Evolutionary conservation across 2,888 invertebrate genomes (phyloP), one percentile per base, ranked within the genome.

Genomic region (Megastigmus dorsalis): DNA sequence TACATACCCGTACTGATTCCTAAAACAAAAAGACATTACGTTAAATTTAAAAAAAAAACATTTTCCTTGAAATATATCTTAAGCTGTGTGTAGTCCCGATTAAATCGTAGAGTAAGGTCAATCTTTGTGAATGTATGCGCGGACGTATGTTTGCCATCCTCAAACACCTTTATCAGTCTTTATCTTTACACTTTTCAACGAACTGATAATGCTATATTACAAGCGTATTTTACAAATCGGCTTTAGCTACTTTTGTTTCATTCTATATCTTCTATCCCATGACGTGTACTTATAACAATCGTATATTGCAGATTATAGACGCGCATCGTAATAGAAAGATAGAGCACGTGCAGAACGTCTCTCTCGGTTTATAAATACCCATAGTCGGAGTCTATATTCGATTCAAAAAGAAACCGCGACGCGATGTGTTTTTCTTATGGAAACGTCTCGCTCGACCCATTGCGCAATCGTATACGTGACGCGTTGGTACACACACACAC

Each of bases 401-500:
- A 9, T 33, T 54, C 28, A 18, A 13, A 33, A 52, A 52, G 6
- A 57, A 26, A 18, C n/a, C n/a, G n/a, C n/a, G 10, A 48, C 38
- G 54, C 41, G 54, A 54, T 54, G 52, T n/a, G n/a, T n/a, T n/a
- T n/a, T 66, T 66, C 54, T 54, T 38, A 36, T 36, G 62, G 33
- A 63, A 50, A 23, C 20, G 3, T n/a, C n/a, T n/a, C n/a, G n/a
- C 30, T 15, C 1, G 23, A 10, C 0, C 26, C 9, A 41, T 66
- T 66, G 18, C 66, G 28, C 43, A 66, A 60, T 33, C 23, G 13
- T n/a, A n/a, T 60, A 60, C 69, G 69, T 59, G 69, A 62, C 70
- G 6, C 15, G 41, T 26, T 26, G 13, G n/a, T 55, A 20, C 30
- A 26, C 20, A n/a, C n/a, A n/a, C n/a, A n/a, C n/a, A n/a, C n/a